Evolutionary conservation across 53 echinoderm and acorn worm species (phyloP), one percentile per base, ranked within the genome.

Genomic region (Apostichopus leukothele): DNA sequence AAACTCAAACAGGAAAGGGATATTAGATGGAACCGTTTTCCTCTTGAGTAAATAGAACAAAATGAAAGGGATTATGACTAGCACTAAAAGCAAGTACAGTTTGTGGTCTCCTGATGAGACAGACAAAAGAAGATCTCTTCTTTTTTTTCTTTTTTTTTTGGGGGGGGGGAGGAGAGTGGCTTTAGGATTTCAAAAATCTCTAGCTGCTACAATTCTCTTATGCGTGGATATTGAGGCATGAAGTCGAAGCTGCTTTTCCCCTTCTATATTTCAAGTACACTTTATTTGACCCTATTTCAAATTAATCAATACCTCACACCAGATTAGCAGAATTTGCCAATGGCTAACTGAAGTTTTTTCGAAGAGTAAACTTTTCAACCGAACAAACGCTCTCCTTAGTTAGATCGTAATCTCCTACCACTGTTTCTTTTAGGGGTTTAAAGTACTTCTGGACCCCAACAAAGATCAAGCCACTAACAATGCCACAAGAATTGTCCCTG

Each of bases 1-100:
- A 71, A 71, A 71, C 71, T 71, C 71, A 71, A 18, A 71, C 71
- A 71, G 71, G 71, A 71, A 71, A 18, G 18, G 18, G 71, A 71
- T 71, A 18, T 16, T 57, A 8, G 8, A 57, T 57, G 10, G 10
- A 10, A 57, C 7, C 39, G 39, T 39, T 39, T 39, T 39, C 39
- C 57, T 57, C 57, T 57, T 57, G 57, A 10, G 57, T 57, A 57
- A 57, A 57, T 57, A 57, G 10, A 9, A 7, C 57, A 57, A 7
- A 57, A 57, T 39, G 39, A 39, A 39, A 39, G 39, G 39, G 39
- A 39, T 39, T 39, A 39, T 39, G 39, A 39, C 39, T 39, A 39
- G 39, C 39, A 57, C 57, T 57, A 10, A 10, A 55, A 57, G 57
- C 57, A 9, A 57, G 57, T 10, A 57, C 57, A 57, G 10, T 57